phyloP scores from a whole-genome alignment of 2,888 invertebrate species.

The Lochmaea capreae region DNA sequence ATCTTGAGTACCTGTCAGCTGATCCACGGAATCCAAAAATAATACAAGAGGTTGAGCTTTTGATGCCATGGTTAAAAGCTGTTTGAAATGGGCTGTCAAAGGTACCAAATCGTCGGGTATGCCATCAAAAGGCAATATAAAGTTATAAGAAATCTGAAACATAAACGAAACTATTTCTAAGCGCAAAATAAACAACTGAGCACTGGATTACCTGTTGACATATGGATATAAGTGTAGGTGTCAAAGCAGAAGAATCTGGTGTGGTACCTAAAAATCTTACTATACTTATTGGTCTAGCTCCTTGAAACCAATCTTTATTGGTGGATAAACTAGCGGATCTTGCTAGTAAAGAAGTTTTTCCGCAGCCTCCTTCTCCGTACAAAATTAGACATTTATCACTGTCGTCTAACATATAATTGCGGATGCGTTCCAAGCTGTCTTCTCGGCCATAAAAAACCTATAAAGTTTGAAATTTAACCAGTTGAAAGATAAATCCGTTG shows the following conservation, averaged over 20 bases:
- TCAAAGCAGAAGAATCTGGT: conserved; percentile 94
- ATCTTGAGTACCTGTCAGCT: conserved; percentile 93
- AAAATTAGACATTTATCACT: conserved; percentile 91
- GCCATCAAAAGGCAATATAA: conserved; percentile 89
- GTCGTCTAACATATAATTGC: conserved; percentile 83
- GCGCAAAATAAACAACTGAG: background rate
- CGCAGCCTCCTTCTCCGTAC: conserved; percentile 97
- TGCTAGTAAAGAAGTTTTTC: conserved; percentile 95
- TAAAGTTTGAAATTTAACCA: conserved; percentile 23
- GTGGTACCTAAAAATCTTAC: conserved; percentile 96
- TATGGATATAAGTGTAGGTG: conserved; percentile 93
- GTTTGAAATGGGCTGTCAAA: conserved; percentile 95
- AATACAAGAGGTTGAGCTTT: conserved; percentile 87
- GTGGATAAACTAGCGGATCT: conserved; percentile 87
- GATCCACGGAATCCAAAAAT: conserved; percentile 96
- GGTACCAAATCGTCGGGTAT: conserved; percentile 97
- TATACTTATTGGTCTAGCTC: conserved; percentile 84
- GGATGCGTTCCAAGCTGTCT: conserved; percentile 83
- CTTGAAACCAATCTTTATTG: conserved; percentile 78
- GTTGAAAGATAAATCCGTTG: background rate
- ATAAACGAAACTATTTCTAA: background rate
- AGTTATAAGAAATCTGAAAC: conserved; percentile 88
- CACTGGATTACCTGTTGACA: conserved; percentile 83
- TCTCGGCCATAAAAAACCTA: conserved; percentile 93
- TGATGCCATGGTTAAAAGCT: conserved; percentile 85